Base-by-base conservation (phyloP, 2,888 invertebrate genomes). In the Branchipolynoe longqiensis region DNA sequence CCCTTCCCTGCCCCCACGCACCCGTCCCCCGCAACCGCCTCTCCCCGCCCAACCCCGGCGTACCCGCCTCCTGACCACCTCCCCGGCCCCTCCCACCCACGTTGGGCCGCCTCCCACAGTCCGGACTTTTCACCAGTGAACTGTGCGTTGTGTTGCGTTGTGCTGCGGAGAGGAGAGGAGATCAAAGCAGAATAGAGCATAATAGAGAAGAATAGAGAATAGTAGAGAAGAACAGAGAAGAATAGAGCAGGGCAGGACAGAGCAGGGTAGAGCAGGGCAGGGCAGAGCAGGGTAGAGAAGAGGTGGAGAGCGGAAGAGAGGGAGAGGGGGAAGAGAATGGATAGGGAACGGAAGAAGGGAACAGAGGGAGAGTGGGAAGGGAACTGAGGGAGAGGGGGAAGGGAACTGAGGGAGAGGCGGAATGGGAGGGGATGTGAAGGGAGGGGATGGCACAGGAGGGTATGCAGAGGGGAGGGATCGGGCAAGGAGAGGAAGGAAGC, bases 21-120 rank as follows among this genome's bases (percentile, higher is more conserved):
- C n/a, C n/a, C n/a, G n/a, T n/a, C n/a, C 48, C n/a, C n/a, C n/a
- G n/a, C n/a, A n/a, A n/a, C 6, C n/a, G n/a, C n/a, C n/a, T n/a
- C n/a, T n/a, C n/a, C n/a, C 69, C 62, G 14, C 36, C 36, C 69
- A 22, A 1, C n/a, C n/a, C 69, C 69, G 69, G 33, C 69, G 69
- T 38, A 36, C 18, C 69, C 48, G 48, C 48, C 38, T 18, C 38
- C n/a, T n/a, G n/a, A 25, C 69, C n/a, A 38, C 36, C 18, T 33
- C 69, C 62, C 28, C 36, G 8, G 69, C 38, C 3, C 36, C 69
- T 69, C 18, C 69, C 38, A 38, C 38, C 38, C 1, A 22, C 14
- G 69, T 22, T 22, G 36, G 36, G 33, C 14, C 14, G 1, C 1
- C 6, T n/a, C n/a, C n/a, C n/a, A n/a, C n/a, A n/a, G n/a, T n/a